These are phyloP conservation scores for Manis javanica DNA, from an alignment of 2,797 vertebrate genomes.

Conservation along the genomic window DNA sequence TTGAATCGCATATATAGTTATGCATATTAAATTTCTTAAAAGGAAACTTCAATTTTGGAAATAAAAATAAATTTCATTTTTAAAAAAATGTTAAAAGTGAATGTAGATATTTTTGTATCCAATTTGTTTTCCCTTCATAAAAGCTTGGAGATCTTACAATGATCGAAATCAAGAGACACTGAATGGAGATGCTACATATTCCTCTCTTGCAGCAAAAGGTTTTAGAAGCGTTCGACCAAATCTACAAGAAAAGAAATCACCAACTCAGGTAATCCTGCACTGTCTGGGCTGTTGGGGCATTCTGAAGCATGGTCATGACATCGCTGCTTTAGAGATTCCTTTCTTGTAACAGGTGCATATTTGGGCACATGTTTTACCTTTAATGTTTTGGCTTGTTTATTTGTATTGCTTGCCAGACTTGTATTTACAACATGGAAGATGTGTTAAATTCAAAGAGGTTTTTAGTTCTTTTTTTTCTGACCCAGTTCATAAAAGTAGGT, in stretches of 20 bases:
- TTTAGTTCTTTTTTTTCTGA: neutral
- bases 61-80: slow-evolving; percentile 50
- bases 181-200: slow-evolving; percentile 94
- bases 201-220: slow-evolving; percentile 97
- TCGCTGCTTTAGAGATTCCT: neutral
- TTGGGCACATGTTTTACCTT: neutral
- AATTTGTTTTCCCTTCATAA: slow-evolving; percentile 85
- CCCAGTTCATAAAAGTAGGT: neutral
- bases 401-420: neutral
- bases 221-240: slow-evolving; percentile 97
- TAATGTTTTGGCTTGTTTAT: neutral
- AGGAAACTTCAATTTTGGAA: slow-evolving; percentile 37
- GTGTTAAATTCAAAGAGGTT: slow-evolving; percentile 23
- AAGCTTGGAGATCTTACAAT: slow-evolving; percentile 95
- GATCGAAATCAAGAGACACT: slow-evolving; percentile 91
- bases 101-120: slow-evolving; percentile 73
- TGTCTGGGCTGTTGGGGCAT: neutral
- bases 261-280: slow-evolving; percentile 91
- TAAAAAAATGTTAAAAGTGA: slow-evolving; percentile 47
- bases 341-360: neutral
- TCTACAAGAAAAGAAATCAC: slow-evolving; percentile 96
- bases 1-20: neutral
- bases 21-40: neutral
- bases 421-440: neutral
- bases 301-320: neutral